Evolutionary conservation across 1,140 invertebrate genomes (phyloP), one percentile per base, ranked within the genome.

Genomic region (Laodelphax striatellus): DNA sequence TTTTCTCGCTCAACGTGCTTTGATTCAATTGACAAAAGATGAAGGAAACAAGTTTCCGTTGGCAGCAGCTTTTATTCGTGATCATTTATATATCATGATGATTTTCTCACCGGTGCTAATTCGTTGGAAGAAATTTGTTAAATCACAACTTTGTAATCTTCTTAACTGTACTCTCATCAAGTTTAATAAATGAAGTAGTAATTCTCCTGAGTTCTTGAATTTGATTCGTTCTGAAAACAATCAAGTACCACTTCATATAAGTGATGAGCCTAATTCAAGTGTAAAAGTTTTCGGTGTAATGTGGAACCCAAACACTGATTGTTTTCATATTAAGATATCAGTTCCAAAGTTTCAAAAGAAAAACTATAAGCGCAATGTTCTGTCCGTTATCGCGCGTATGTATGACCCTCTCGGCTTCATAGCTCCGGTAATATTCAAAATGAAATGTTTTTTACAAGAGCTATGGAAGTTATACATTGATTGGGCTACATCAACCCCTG

Each of bases 61-160:
- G 22, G 71, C 69, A 10, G 65, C 66, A 42, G 14, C 54, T 31
- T 63, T 66, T 10, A 56, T 73, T 16, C 38, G 60, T 13, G 52
- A 62, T 5, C 65, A 74, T 38, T n/a, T 63, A 43, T 72, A 1
- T 75, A 75, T 42, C 67, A 74, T 1, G 74, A 75, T 62, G 72
- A 74, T 60, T 46, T 69, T 8, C 43, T 73, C 1, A 65, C 63
- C 1, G 71, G 70, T 11, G 55, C 62, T 3, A 52, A 65, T 52
- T 54, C 14, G 21, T 64, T 9, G 62, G 69, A 59, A 50, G 66
- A 24, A 64, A 65, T 9, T 58, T 65, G 57, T 31, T 4, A 52
- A 60, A 44, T 58, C 63, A 5, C 61, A 73, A 55, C 61, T 71
- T 1, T 62, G 61, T 5, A 5, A 46, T 0, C 10, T 70, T 10